Conservation (phyloP, 2,113 vertebrate species). For the Hystrix cristata region DNA sequence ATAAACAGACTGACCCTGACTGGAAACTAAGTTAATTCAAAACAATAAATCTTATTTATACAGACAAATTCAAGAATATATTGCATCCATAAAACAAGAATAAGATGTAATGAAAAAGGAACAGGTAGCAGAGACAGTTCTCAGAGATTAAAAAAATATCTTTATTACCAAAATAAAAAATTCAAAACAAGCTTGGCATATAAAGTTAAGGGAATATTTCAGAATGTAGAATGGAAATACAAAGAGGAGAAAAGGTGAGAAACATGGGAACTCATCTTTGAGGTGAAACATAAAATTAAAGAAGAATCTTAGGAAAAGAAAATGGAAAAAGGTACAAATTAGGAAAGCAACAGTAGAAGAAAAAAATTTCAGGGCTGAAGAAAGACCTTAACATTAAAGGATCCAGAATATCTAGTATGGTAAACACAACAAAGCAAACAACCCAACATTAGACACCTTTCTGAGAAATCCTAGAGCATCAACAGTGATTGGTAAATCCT, state of each 20-base stretch:
- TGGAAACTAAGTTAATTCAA: background rate
- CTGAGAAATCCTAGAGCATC: background rate
- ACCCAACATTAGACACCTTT: background rate
- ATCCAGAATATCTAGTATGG: background rate
- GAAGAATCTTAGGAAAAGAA: background rate
- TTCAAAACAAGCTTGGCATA: slow-evolving; percentile 2
- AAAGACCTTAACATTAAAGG: background rate
- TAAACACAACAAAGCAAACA: background rate
- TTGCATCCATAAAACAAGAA: slow-evolving; percentile 37
- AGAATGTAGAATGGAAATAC: slow-evolving; percentile 12
- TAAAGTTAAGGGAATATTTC: slow-evolving; percentile 30
- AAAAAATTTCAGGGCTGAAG: slow-evolving; percentile 39
- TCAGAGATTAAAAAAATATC: slow-evolving; percentile 8
- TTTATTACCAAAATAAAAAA: slow-evolving; percentile 38
- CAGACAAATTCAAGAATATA: background rate
- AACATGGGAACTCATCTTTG: background rate
- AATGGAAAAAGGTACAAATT: slow-evolving; percentile 28
- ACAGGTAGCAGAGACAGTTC: background rate
- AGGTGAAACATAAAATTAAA: slow-evolving; percentile 1
- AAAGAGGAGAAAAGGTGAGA: background rate
- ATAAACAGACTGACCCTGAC: background rate
- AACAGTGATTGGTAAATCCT: background rate
- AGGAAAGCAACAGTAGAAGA: slow-evolving; percentile 2
- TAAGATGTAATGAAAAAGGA: background rate
- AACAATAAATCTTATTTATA: background rate